Percentiles rank a stretch among this genome's conserved stretches.
Evolutionary conservation across 2,888 invertebrate species (phyloP).

Genomic region (Drosophila longiperda): DNA sequence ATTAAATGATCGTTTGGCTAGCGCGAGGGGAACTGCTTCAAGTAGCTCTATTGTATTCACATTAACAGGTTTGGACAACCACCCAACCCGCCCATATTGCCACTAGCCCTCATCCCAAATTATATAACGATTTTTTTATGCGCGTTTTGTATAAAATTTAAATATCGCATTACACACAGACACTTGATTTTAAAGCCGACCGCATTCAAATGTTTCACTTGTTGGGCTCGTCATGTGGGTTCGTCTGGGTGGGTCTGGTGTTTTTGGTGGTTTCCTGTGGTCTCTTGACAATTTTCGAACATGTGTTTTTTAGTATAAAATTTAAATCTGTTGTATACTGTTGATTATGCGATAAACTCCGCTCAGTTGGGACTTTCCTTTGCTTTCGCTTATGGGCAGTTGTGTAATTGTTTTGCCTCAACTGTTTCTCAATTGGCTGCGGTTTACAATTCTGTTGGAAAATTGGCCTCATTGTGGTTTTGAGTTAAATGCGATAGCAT

Average conservation of each 20-base stretch:
- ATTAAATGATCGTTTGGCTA: conserved; percentile 68
- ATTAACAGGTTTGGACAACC: conserved; percentile 70
- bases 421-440: conserved; percentile 32
- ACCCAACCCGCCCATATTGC: conserved; percentile 48
- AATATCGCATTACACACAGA: conserved; percentile 77
- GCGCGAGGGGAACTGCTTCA: conserved; percentile 43
- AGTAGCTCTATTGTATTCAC: conserved; percentile 76
- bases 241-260: conserved; percentile 18
- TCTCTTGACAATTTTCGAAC: conserved; percentile 70
- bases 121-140: conserved; percentile 40
- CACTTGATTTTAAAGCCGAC: conserved; percentile 72
- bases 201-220: conserved; percentile 76
- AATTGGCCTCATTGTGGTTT: conserved; percentile 29
- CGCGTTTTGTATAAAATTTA: conserved; percentile 62
- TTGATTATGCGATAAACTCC: conserved; percentile 70
- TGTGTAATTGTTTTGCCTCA: conserved; percentile 63
- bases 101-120: conserved; percentile 28
- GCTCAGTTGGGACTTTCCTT: conserved; percentile 29
- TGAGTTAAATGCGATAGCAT: not conserved
- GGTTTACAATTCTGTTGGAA: conserved; percentile 1
- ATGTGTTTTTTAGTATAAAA: conserved; percentile 75
- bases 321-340: conserved; percentile 72
- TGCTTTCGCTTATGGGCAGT: conserved; percentile 54
- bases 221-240: conserved; percentile 36
- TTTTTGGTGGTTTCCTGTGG: conserved; percentile 13